phyloP scores from a whole-genome alignment of 2,888 invertebrate species.

The Hecatera dysodea region DNA sequence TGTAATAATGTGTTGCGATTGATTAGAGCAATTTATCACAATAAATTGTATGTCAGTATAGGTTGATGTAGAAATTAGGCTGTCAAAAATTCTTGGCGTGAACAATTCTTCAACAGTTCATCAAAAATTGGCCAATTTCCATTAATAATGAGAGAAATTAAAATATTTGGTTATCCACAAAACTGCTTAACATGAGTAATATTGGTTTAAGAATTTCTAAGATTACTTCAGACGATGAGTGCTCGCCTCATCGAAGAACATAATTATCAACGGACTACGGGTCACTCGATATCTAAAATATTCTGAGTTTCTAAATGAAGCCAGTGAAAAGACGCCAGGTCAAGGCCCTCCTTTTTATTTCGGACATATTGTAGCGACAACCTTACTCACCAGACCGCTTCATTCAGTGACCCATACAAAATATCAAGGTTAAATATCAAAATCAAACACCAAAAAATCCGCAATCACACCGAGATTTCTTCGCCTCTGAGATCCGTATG shows the following conservation, averaged over 20 bases:
- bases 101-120: too few species aligned
- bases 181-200: background rate
- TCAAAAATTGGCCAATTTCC: slow-evolving; percentile 1
- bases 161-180: background rate
- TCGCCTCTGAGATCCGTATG: slow-evolving; percentile 35
- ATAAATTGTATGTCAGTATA: slow-evolving; percentile 13
- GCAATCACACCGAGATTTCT: slow-evolving; percentile 42
- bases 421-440: slow-evolving; percentile 57
- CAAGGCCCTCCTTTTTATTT: too few species aligned
- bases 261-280: too few species aligned
- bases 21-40: slow-evolving; percentile 49
- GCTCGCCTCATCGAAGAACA: too few species aligned
- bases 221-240: background rate
- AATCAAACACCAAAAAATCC: slow-evolving; percentile 36
- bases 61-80: slow-evolving; percentile 24
- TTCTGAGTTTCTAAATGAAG: too few species aligned
- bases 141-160: too few species aligned
- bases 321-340: too few species aligned
- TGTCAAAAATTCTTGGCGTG: slow-evolving; percentile 3
- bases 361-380: background rate
- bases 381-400: slow-evolving; percentile 7
- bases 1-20: slow-evolving; percentile 54
- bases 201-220: background rate
- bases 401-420: slow-evolving; percentile 24
- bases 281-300: background rate